These are phyloP conservation scores for Benitochromis conjunctus DNA, from an alignment of 2,113 vertebrate species.

Conservation along the genomic window DNA sequence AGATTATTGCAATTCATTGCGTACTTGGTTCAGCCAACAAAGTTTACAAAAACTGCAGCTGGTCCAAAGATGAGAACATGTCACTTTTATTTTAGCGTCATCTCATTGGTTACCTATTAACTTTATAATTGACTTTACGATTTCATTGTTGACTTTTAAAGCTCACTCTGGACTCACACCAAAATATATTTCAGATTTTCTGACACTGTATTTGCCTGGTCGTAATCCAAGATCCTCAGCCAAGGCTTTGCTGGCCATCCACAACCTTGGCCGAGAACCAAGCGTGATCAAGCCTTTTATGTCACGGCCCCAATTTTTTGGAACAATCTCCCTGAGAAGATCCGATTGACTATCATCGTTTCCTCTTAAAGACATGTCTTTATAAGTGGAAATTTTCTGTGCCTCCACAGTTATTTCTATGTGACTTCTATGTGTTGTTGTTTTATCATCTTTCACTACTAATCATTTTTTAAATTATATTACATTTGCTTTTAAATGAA, in stretches of 20 bases:
- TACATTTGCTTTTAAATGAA: neutral
- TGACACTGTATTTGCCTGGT: neutral
- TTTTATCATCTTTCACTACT: neutral
- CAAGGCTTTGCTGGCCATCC: neutral
- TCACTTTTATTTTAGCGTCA: neutral
- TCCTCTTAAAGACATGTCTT: neutral
- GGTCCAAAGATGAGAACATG: neutral
- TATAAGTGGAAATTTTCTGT: neutral
- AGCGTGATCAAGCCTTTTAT: neutral
- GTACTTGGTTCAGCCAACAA: neutral
- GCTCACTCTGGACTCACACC: neutral
- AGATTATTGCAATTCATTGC: neutral
- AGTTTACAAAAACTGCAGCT: neutral
- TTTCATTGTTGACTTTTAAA: neutral
- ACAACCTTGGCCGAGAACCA: neutral
- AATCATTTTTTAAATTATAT: neutral
- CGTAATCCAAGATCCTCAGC: neutral
- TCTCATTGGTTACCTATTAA: neutral
- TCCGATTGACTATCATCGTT: neutral
- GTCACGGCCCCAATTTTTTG: neutral
- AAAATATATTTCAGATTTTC: neutral
- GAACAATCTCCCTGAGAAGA: accelerated
- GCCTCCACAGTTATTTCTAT: neutral
- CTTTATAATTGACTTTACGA: neutral
- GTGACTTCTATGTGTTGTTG: neutral